These are phyloP conservation scores for Drosophila kanekoi DNA, from an alignment of 2,888 invertebrate species.

Conservation along the genomic window DNA sequence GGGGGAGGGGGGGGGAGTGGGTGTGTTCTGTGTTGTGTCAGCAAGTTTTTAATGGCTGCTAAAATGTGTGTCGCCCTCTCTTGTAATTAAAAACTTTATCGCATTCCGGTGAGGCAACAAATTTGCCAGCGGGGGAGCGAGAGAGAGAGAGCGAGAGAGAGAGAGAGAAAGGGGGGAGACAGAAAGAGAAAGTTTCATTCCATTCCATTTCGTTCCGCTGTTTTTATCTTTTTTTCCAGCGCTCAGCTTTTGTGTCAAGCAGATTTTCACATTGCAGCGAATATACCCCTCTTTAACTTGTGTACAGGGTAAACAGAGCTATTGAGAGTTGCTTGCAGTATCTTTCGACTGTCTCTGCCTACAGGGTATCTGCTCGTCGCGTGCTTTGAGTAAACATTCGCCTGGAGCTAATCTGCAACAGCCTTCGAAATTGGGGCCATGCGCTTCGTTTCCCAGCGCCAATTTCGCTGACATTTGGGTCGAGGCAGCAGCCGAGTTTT, in stretches of 20 bases:
- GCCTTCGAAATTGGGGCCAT: constrained; percentile 22
- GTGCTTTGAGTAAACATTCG: background rate
- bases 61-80: constrained; percentile 31
- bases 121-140: background rate
- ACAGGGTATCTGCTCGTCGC: background rate
- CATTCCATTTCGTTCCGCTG: no score
- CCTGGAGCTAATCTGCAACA: constrained; percentile 20
- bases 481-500: constrained; percentile 14
- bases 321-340: no score
- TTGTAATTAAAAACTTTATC: constrained; percentile 44
- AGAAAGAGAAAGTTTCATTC: background rate
- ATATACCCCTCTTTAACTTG: background rate
- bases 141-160: no score
- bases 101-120: constrained; percentile 36
- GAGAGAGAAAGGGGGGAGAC: no score
- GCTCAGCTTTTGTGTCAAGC: background rate
- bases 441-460: constrained; percentile 8
- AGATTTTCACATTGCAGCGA: background rate
- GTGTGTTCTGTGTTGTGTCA: constrained; percentile 11
- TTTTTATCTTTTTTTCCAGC: no score
- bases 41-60: constrained; percentile 48
- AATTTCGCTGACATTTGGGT: constrained; percentile 24
- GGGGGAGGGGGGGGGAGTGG: background rate
- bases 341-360: background rate
- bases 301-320: background rate